These are phyloP conservation scores for Lacanobia oleracea DNA, from an alignment of 2,888 invertebrate species.

Conservation along the genomic window DNA sequence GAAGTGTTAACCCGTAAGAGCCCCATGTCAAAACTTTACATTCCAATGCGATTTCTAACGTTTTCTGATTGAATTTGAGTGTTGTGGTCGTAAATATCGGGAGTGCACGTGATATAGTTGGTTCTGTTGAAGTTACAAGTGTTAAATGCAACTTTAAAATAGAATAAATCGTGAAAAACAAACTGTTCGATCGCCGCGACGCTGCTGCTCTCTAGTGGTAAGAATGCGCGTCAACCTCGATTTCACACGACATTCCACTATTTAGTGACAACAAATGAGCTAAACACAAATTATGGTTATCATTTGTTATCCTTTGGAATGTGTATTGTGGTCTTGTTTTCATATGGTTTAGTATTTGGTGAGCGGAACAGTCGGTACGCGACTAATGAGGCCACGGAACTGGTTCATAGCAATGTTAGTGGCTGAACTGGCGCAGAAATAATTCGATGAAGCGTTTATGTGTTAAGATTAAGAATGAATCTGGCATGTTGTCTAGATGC, in stretches of 20 bases:
- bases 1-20: constrained; percentile 90
- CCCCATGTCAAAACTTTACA: constrained; percentile 91
- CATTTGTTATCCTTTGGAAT: constrained; percentile 89
- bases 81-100: constrained; percentile 69
- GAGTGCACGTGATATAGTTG: constrained; percentile 71
- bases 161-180: constrained; percentile 89
- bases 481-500: constrained; percentile 79
- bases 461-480: constrained; percentile 79
- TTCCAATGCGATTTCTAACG: constrained; percentile 87
- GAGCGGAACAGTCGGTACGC: constrained; percentile 76
- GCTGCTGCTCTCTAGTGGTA: constrained; percentile 91
- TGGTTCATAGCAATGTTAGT: constrained; percentile 86
- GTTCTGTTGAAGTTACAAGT: constrained; percentile 76
- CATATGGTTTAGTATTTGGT: constrained; percentile 77
- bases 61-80: constrained; percentile 79
- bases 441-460: constrained; percentile 85
- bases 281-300: constrained; percentile 90
- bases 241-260: constrained; percentile 91
- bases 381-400: constrained; percentile 86
- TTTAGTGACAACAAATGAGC: constrained; percentile 91
- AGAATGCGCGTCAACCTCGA: constrained; percentile 90
- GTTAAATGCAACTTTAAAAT: constrained; percentile 83
- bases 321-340: constrained; percentile 81
- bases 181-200: constrained; percentile 84
- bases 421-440: constrained; percentile 85